These are phyloP conservation scores for Zoanthus solanderi DNA, from an alignment of 92 coral and sea anemone genomes.

Conservation along the genomic window DNA sequence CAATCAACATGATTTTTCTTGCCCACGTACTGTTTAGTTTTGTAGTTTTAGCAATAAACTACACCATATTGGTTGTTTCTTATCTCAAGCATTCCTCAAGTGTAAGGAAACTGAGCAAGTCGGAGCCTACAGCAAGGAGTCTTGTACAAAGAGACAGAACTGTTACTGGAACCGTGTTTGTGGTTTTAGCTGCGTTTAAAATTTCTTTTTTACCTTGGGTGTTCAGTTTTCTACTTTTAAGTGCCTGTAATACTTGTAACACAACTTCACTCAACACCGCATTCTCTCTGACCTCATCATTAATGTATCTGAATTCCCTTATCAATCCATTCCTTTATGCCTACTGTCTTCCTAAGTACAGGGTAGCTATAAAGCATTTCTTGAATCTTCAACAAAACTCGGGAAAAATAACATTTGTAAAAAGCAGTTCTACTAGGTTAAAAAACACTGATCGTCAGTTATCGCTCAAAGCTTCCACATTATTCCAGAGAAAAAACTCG, in stretches of 20 bases:
- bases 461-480: neutral
- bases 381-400: neutral
- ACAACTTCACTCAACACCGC: neutral
- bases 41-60: neutral
- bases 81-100: slow-evolving; percentile 2
- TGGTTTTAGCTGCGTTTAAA: slow-evolving; percentile 36
- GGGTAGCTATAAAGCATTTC: slow-evolving; percentile 7
- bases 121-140: neutral
- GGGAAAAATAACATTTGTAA: neutral
- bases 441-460: neutral
- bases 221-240: slow-evolving; percentile 22
- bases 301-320: slow-evolving; percentile 36
- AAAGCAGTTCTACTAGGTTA: neutral
- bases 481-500: neutral
- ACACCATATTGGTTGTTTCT: neutral
- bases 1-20: slow-evolving; percentile 36
- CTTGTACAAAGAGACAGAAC: slow-evolving; percentile 11
- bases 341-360: slow-evolving; percentile 41
- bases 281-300: slow-evolving; percentile 1
- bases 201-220: slow-evolving; percentile 34
- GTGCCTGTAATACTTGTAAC: slow-evolving; percentile 9
- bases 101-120: neutral
- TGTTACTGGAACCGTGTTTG: slow-evolving; percentile 5
- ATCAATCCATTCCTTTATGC: slow-evolving; percentile 36
- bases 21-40: slow-evolving; percentile 32